Evolutionary conservation across 1,140 invertebrate genomes (phyloP).

Genomic region (Megalopta genalis): DNA sequence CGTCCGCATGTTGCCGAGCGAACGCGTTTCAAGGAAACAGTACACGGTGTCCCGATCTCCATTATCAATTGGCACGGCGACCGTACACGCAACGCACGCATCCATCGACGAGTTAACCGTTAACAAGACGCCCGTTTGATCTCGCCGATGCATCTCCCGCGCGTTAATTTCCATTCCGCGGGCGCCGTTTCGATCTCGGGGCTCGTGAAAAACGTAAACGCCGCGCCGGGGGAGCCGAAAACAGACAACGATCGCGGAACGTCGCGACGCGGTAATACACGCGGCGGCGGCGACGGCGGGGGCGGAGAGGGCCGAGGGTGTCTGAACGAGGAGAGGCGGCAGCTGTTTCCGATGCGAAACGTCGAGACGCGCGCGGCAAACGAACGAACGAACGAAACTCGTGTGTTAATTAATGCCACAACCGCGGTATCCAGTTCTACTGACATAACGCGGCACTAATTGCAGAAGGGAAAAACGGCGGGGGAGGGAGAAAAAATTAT

Average conservation of each 20-base stretch:
- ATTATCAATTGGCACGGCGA: too few species aligned
- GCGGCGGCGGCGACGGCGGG: too few species aligned
- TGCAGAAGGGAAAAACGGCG: slow-evolving; percentile 29
- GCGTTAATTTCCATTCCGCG: too few species aligned
- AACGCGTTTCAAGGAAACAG: too few species aligned
- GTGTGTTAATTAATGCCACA: slow-evolving; percentile 46
- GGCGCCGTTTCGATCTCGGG: too few species aligned
- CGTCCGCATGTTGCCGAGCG: too few species aligned
- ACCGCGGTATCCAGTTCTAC: slow-evolving; percentile 31
- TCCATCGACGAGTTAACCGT: too few species aligned
- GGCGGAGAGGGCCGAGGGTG: not conserved
- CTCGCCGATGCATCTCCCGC: too few species aligned
- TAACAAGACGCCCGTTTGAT: too few species aligned
- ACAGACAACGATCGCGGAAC: not conserved
- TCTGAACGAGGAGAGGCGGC: slow-evolving; percentile 10
- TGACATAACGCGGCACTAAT: slow-evolving; percentile 43
- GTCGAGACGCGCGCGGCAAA: slow-evolving; percentile 3
- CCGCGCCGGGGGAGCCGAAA: not conserved
- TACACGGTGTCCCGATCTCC: too few species aligned
- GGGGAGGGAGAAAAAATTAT: slow-evolving; percentile 25
- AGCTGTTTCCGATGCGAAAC: slow-evolving; percentile 22
- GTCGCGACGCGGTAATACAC: not conserved
- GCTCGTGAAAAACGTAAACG: not conserved
- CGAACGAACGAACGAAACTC: slow-evolving; percentile 4
- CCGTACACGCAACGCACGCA: too few species aligned